Percentiles rank a stretch among this genome's conserved stretches.
These are phyloP conservation scores for Dioctria linearis DNA, from an alignment of 2,888 invertebrate species.

Conservation along the genomic window DNA sequence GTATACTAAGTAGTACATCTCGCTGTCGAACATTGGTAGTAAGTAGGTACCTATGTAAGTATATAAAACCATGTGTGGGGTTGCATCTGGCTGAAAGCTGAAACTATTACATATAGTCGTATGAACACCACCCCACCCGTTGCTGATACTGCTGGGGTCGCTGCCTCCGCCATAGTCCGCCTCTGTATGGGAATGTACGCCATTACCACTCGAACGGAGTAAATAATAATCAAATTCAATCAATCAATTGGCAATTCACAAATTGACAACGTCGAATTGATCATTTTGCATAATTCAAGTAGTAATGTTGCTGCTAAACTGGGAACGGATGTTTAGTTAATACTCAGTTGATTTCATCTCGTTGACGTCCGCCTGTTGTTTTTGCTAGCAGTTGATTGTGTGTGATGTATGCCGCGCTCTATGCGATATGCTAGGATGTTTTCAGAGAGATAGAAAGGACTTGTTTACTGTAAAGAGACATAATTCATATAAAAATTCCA, in stretches of 20 bases:
- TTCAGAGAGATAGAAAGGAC: not conserved
- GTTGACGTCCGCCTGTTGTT: constrained; percentile 48
- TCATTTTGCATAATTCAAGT: constrained; percentile 61
- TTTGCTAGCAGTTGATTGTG: constrained; percentile 21
- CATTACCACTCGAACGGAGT: constrained; percentile 57
- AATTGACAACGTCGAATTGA: constrained; percentile 61
- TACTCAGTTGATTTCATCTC: constrained; percentile 49
- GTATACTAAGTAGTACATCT: too few species aligned
- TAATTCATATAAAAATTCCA: too few species aligned
- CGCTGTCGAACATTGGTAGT: too few species aligned
- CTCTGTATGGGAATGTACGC: constrained; percentile 56
- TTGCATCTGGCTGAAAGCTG: constrained; percentile 54
- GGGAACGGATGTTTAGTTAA: constrained; percentile 49
- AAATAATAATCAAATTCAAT: constrained; percentile 62
- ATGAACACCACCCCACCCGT: constrained; percentile 46
- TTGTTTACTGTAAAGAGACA: too few species aligned
- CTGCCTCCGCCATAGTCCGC: constrained; percentile 23
- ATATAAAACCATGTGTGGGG: constrained; percentile 56
- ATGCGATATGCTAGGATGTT: not conserved
- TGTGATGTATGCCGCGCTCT: not conserved
- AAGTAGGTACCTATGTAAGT: too few species aligned
- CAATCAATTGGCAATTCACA: constrained; percentile 62
- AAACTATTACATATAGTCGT: not conserved
- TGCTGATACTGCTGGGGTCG: not conserved
- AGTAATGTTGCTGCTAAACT: constrained; percentile 56